Evolutionary conservation across 2,797 vertebrate species (phyloP).

Genomic region (Geotrypetes seraphini): DNA sequence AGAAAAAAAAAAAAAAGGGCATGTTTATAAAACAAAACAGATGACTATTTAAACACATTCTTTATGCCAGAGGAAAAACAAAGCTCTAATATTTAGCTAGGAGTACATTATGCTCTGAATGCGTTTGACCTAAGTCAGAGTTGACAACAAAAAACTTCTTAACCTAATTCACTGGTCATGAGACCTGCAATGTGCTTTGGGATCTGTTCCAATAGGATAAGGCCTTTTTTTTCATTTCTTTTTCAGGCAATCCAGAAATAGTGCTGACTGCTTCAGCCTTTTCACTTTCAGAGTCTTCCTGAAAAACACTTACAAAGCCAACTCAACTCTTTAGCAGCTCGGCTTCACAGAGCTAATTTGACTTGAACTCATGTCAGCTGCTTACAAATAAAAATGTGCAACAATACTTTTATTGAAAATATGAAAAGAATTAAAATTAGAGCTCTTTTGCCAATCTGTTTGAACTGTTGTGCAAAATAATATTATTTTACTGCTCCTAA

Average conservation of each 20-base stretch:
- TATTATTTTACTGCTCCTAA: too few species aligned
- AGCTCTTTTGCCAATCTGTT: too few species aligned
- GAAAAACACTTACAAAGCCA: too few species aligned
- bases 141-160: constrained; percentile 40
- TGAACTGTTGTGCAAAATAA: too few species aligned
- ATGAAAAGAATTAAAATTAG: too few species aligned
- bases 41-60: constrained; percentile 9
- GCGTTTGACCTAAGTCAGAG: constrained; percentile 37
- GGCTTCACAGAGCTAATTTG: too few species aligned
- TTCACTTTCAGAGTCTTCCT: too few species aligned
- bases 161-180: constrained; percentile 35
- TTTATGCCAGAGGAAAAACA: constrained; percentile 29
- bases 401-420: too few species aligned
- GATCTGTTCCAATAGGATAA: constrained; percentile 37
- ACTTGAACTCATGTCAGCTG: too few species aligned
- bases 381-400: too few species aligned
- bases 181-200: constrained; percentile 35
- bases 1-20: constrained; percentile 19
- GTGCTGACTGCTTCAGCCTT: constrained; percentile 18
- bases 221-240: too few species aligned
- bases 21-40: neutral
- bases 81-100: constrained; percentile 39
- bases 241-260: constrained; percentile 37
- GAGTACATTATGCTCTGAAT: constrained; percentile 35
- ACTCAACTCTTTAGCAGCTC: too few species aligned